Base-by-base conservation (phyloP, 2,113 vertebrate genomes). In the Toxostoma redivivum region DNA sequence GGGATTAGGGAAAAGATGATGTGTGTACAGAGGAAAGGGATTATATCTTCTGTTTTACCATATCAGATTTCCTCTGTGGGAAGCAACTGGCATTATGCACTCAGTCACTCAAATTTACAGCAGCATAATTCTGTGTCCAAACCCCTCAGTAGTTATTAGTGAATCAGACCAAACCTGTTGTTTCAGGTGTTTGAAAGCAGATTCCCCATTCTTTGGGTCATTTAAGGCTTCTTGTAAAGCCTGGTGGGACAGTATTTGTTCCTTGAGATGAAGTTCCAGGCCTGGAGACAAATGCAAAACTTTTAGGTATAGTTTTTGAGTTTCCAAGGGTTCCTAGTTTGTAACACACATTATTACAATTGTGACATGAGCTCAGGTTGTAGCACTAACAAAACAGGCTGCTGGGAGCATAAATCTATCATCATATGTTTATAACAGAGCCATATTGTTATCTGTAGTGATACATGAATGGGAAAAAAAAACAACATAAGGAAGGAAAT, bases 171-270 rank as follows among this genome's bases (percentile, higher is more conserved):
- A 60, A 97, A 99, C 99, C 99, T 99, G 99, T 87, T 99, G 99
- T 82, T 99, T 99, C 84, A 99, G 97, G 96, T 99, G 99, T 95
- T 99, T 99, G 94, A 97, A 97, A 78, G 99, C 99, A 28, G 98
- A 98, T 62, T 98, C 98, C 85, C 99, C 99, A 44, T 99, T 99
- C 92, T 98, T 99, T 24, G 99, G 99, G 89, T 99, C 98, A 81
- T 95, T 96, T 65, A 99, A 97, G 67, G 98, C 98, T 53, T 98
- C 97, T 31, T 98, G 62, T 66, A 99, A 97, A 83, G 97, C 98
- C 5, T 97, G 96, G 74, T 99, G 99, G 86, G 98, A 98, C 81
- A 98, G 88, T 86, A 98, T 94, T 50, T 96, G 97, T 77, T 99
- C 98, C 70, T 98, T 94, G 84, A 98, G 96, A 27, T 93, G 69